These are phyloP conservation scores for Syngnathus floridae DNA, from an alignment of 2,113 vertebrate genomes.

Conservation along the genomic window DNA sequence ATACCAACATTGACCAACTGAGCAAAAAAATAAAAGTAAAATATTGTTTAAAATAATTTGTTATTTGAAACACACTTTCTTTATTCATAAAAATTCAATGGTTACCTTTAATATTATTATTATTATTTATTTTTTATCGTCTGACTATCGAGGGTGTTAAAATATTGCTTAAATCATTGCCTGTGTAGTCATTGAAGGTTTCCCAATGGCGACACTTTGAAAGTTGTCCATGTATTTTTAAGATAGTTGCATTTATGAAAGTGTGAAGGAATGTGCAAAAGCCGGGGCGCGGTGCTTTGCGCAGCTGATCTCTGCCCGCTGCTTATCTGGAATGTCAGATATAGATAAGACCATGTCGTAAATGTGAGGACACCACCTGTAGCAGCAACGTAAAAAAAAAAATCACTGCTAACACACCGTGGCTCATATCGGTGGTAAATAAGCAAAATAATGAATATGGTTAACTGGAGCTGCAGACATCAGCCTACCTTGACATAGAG, in stretches of 20 bases:
- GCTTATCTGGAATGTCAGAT: background rate
- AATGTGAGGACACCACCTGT: background rate
- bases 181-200: no score
- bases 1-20: background rate
- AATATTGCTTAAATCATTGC: no score
- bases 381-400: background rate
- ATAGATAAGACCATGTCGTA: background rate
- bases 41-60: background rate
- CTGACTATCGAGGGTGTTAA: no score
- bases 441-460: no score
- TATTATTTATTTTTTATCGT: no score
- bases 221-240: background rate
- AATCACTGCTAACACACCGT: no score
- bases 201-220: background rate
- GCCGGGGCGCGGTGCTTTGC: background rate
- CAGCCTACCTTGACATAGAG: constrained; percentile 67
- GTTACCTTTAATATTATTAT: no score
- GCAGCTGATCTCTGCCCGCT: background rate
- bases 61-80: no score
- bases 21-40: background rate
- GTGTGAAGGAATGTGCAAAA: background rate
- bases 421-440: background rate
- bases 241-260: background rate
- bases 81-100: no score
- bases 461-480: background rate